Base-by-base conservation (phyloP, 2,888 invertebrate genomes). In the Dryocosmus kuriphilus region DNA sequence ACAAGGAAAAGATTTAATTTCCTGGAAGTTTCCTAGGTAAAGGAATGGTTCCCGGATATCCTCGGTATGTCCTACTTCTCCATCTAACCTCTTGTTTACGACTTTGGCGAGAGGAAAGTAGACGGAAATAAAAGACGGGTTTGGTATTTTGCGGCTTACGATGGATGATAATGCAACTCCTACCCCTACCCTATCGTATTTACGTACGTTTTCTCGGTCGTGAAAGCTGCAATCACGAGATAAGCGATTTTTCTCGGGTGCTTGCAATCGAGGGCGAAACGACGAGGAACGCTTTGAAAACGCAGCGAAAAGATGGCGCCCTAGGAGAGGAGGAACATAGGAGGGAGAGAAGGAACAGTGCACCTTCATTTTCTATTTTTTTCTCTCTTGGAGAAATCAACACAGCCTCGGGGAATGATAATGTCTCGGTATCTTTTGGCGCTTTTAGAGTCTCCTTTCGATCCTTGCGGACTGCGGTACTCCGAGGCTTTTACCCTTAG, bases 1-100 rank as follows among this genome's bases (percentile, higher is more conserved):
- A 51, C 51, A 51, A 51, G n/a, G n/a, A n/a, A 51, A 51, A n/a
- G n/a, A 51, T 51, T 51, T n/a, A 51, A 51, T 51, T 51, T 51
- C 51, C n/a, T 51, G 51, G n/a, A 51, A 51, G 51, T n/a, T 51
- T 9, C 51, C n/a, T 51, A n/a, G 9, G n/a, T n/a, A n/a, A n/a
- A 51, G n/a, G 19, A 51, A 51, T 51, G 51, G n/a, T 51, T n/a
- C 8, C 8, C 9, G 51, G 51, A n/a, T 51, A 51, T 51, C 51
- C 51, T n/a, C 8, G n/a, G 51, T 51, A n/a, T 51, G 51, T 51
- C n/a, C 51, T 51, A 51, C n/a, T n/a, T 51, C 9, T 51, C 51
- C 51, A 51, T n/a, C n/a, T 9, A 51, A n/a, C 51, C 51, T 51
- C 51, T 51, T 51, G 51, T 51, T 51, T 51, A 51, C 51, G 51